A percentile compares a stretch with the other conserved stretches of the same genome.
Conservation (phyloP, 2,797 vertebrate species). For the Chaenodraco wilsoni region DNA sequence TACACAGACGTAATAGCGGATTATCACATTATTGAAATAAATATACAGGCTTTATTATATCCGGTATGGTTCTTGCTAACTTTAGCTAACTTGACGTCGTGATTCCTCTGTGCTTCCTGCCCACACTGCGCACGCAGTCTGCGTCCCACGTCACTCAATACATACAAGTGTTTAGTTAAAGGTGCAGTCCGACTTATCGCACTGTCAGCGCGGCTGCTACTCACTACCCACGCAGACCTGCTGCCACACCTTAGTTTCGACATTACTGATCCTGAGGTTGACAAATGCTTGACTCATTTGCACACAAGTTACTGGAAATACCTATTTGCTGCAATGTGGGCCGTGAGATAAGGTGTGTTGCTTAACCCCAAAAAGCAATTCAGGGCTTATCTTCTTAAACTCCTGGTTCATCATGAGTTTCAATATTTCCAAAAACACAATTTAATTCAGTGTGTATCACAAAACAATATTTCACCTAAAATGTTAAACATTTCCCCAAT, state of each 20-base stretch:
- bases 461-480: no score
- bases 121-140: slow-evolving; percentile 73
- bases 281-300: slow-evolving; percentile 65
- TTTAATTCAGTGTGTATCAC: background rate
- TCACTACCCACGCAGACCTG: slow-evolving; percentile 45
- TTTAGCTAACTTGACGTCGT: slow-evolving; percentile 8
- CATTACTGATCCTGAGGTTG: slow-evolving; percentile 60
- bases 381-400: background rate
- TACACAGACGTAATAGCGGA: background rate
- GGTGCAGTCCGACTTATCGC: slow-evolving; percentile 75
- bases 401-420: background rate
- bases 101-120: slow-evolving; percentile 71
- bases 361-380: slow-evolving; percentile 5
- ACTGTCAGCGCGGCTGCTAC: slow-evolving; percentile 44
- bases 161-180: slow-evolving; percentile 76
- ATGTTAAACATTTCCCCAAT: no score
- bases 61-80: background rate
- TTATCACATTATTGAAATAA: background rate
- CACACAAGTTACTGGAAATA: slow-evolving; percentile 54
- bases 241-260: slow-evolving; percentile 81
- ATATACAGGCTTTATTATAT: rapidly evolving
- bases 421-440: background rate
- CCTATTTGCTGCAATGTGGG: background rate
- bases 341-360: slow-evolving; percentile 9
- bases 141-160: slow-evolving; percentile 76